These are phyloP conservation scores for Galerucella nymphaeae DNA, from an alignment of 2,888 invertebrate genomes.

Conservation along the genomic window DNA sequence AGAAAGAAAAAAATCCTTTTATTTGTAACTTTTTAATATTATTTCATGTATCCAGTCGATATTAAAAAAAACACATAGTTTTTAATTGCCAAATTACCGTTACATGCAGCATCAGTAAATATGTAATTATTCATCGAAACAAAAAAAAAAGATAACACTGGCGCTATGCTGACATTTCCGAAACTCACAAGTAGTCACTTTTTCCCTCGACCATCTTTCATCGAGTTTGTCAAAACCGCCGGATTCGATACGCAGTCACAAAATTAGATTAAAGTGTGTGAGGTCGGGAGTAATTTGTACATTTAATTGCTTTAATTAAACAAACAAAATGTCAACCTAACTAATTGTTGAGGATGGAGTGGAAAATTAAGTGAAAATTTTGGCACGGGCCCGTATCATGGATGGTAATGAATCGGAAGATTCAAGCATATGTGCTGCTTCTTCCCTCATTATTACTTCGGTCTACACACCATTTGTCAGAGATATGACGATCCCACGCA, in stretches of 20 bases:
- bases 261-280: constrained; percentile 49
- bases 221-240: constrained; percentile 35
- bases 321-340: constrained; percentile 50
- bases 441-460: constrained; percentile 27
- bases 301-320: constrained; percentile 51
- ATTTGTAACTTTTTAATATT: no score
- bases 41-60: no score
- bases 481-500: constrained; percentile 34
- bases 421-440: constrained; percentile 21
- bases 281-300: constrained; percentile 47
- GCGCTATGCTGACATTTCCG: constrained; percentile 28
- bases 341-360: constrained; percentile 55
- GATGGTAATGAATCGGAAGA: constrained; percentile 47
- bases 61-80: no score
- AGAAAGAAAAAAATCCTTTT: no score
- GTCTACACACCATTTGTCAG: constrained; percentile 44
- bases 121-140: constrained; percentile 2
- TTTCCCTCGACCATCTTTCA: constrained; percentile 20
- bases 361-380: constrained; percentile 61
- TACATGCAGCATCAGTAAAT: background rate
- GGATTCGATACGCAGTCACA: constrained; percentile 39
- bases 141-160: constrained; percentile 16
- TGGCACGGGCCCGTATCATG: constrained; percentile 60
- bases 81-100: no score
- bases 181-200: constrained; percentile 20